These are phyloP conservation scores for Orthosia cruda DNA, from an alignment of 2,888 invertebrate genomes.

Conservation along the genomic window DNA sequence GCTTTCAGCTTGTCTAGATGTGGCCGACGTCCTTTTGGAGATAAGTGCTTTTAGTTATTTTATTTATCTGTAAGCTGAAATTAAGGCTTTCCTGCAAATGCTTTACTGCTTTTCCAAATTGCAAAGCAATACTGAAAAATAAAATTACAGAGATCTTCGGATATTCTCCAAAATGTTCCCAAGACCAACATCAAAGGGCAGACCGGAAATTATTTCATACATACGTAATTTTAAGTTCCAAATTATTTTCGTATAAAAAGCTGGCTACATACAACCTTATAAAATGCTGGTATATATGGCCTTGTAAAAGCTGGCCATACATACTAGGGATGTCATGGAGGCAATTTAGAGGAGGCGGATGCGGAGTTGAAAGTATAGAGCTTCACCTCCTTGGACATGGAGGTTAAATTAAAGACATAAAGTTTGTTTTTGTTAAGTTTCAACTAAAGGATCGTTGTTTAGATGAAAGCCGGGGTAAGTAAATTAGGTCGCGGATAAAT, in stretches of 20 bases:
- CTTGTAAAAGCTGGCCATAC: no score
- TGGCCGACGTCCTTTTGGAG: conserved; percentile 5
- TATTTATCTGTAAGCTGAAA: neutral
- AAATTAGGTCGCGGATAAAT: no score
- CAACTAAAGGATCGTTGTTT: no score
- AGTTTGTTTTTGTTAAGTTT: no score
- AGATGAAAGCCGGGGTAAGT: no score
- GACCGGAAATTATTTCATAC: conserved; percentile 50
- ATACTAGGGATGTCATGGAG: no score
- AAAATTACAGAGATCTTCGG: neutral
- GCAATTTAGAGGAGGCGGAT: no score
- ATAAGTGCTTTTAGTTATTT: conserved; percentile 22
- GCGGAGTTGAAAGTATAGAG: no score
- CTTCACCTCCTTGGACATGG: no score
- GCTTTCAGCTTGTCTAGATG: conserved; percentile 9
- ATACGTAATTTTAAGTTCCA: conserved; percentile 45
- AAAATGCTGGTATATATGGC: neutral
- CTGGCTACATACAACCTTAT: conserved; percentile 11
- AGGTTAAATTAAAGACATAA: no score
- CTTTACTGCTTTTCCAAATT: no score
- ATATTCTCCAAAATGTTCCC: conserved; percentile 21
- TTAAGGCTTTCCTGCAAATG: no score
- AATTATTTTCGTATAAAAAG: conserved; percentile 49
- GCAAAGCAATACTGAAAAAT: neutral
- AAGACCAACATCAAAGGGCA: conserved; percentile 52